phyloP scores from a whole-genome alignment of 53 echinoderm and acorn worm genomes.

The Holothuria leucospilota region DNA sequence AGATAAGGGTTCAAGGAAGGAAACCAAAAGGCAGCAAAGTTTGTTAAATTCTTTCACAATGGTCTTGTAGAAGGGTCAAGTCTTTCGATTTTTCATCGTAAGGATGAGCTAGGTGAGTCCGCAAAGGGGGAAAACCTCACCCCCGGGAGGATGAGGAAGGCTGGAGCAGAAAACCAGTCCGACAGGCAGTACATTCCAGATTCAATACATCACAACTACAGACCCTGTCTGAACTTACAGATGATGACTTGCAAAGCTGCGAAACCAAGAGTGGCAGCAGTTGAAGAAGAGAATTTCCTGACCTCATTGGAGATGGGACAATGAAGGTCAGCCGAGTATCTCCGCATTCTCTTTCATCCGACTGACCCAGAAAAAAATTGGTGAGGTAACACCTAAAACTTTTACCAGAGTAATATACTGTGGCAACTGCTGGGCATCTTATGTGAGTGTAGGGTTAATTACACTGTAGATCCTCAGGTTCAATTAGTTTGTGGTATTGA shows the following conservation, averaged over 20 bases:
- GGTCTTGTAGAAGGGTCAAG: slow-evolving; percentile 59
- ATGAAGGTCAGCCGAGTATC: slow-evolving; percentile 54
- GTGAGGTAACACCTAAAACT: slow-evolving; percentile 43
- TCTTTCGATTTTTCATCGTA: slow-evolving; percentile 69
- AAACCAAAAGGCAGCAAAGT: slow-evolving; percentile 25
- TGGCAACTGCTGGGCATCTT: no score
- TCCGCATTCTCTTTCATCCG: slow-evolving; percentile 77
- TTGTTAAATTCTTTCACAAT: slow-evolving; percentile 72
- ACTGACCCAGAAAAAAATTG: slow-evolving; percentile 97
- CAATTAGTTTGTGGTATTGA: no score
- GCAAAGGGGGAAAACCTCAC: neutral
- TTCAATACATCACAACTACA: slow-evolving; percentile 51
- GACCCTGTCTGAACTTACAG: slow-evolving; percentile 62
- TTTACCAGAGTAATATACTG: no score
- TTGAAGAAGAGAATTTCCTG: slow-evolving; percentile 75
- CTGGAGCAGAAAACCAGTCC: slow-evolving; percentile 10
- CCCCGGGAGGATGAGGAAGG: slow-evolving; percentile 4
- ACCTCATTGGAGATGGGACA: slow-evolving; percentile 63
- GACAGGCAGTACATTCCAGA: slow-evolving; percentile 26
- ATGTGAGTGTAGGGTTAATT: no score
- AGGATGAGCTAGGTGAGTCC: neutral
- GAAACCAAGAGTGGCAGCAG: slow-evolving; percentile 81
- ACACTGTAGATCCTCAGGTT: no score
- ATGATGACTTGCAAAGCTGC: slow-evolving; percentile 67
- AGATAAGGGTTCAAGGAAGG: neutral